Base-by-base conservation (phyloP, 2,888 invertebrate species). In the Steinernema hermaphroditum region DNA sequence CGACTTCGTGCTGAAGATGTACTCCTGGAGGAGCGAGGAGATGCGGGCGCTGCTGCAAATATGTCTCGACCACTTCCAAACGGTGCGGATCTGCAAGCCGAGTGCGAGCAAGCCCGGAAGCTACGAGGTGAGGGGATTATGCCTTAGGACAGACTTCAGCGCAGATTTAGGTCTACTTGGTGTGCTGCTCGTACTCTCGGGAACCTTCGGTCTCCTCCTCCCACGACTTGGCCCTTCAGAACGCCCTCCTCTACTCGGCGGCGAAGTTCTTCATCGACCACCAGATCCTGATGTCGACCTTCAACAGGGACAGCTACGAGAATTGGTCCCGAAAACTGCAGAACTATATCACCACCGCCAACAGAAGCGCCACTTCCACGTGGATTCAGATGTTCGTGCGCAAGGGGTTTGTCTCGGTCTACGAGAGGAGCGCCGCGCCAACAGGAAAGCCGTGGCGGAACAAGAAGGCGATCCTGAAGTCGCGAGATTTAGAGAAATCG, bases 61-160 rank as follows among this genome's bases (percentile, higher is more conserved):
- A 16, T 62, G 62, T 32, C 6, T 62, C 2, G 19, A 29, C 6
- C 16, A 12, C 32, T 62, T 62, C 62, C 1, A 16, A 2, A 71
- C 14, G 9, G 75, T 80, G 8, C 43, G 69, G 12, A 62, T 78
- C 22, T 49, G 50, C 34, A 81, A 81, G 50, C 81, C 81, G 27
- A 68, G 76, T 16, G 72, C 76, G 27, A 75, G 75, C 50, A 81
- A 81, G 69, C 75, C 81, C 0, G 79, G 81, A n/a, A 81, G 82
- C 69, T 78, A 77, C 9, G 81, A 81, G 72, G 78, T 81, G 12
- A 37, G 37, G 4, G 12, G n/a, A n/a, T n/a, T 12, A 37, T 37
- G 37, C 12, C 37, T 12, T 37, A 37, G 12, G 37, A 8, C 37
- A 4, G 37, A 37, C 6, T 37, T n/a, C n/a, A 37, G 12, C 37